Evolutionary conservation across 35 echinoderm and acorn worm genomes (phyloP).

Genomic region (Heliocidaris tuberculata): DNA sequence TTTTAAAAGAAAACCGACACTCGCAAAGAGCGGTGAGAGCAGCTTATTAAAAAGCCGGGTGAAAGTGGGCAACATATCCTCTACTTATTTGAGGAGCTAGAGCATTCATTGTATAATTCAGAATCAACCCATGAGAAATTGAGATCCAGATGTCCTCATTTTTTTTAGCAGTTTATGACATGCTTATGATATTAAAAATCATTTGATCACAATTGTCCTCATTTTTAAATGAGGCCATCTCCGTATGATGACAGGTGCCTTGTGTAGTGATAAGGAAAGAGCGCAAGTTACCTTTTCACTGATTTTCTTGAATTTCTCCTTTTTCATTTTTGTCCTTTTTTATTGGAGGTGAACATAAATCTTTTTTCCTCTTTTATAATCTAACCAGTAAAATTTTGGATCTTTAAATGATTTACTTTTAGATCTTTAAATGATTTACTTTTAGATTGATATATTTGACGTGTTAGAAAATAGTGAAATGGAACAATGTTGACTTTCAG

Average conservation of each 20-base stretch:
- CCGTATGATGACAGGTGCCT: not conserved
- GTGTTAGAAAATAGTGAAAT: no score
- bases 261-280: not conserved
- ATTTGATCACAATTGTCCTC: not conserved
- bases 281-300: not conserved
- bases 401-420: no score
- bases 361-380: not conserved
- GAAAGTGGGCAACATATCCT: conserved; percentile 6
- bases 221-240: not conserved
- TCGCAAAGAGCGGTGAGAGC: not conserved
- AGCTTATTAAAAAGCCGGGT: conserved; percentile 6
- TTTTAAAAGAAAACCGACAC: not conserved
- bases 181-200: not conserved
- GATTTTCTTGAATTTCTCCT: not conserved
- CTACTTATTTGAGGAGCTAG: not conserved
- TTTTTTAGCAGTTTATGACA: not conserved
- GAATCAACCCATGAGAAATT: not conserved
- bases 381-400: no score
- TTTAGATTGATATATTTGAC: no score
- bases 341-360: no score
- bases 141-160: not conserved
- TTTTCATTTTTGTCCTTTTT: no score
- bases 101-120: not conserved
- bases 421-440: no score
- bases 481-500: not conserved